Conservation (phyloP, 2,113 vertebrate genomes). For the Xyrauchen texanus region DNA sequence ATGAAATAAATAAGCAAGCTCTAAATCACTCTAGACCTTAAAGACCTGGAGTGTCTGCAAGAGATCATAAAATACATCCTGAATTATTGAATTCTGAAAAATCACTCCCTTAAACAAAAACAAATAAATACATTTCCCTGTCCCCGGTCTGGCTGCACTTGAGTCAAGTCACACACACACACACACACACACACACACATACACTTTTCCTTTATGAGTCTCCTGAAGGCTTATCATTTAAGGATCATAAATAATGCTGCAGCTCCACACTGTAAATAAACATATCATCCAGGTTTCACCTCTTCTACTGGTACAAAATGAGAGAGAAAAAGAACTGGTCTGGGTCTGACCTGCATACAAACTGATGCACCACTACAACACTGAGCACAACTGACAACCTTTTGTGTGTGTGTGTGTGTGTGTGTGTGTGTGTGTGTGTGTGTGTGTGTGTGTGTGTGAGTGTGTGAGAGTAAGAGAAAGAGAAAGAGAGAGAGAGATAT, state of each 20-base stretch:
- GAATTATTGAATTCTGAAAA: too few relatives aligned
- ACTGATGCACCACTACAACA: too few relatives aligned
- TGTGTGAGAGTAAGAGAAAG: neutral
- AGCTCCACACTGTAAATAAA: slow-evolving; percentile 8
- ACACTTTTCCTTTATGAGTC: slow-evolving; percentile 18
- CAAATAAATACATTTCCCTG: slow-evolving; percentile 27
- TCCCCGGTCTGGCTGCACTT: neutral
- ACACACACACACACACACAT: neutral
- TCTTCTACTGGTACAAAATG: neutral
- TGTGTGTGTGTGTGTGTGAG: too few relatives aligned
- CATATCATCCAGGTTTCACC: slow-evolving; percentile 4
- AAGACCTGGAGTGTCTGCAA: too few relatives aligned
- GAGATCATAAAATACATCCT: neutral
- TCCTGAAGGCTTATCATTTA: neutral
- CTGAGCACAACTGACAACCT: too few relatives aligned
- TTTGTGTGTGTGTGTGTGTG: too few relatives aligned
- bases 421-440: too few relatives aligned
- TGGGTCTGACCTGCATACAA: slow-evolving; percentile 34
- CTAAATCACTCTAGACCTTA: too few relatives aligned
- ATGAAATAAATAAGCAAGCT: too few relatives aligned
- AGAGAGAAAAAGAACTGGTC: neutral
- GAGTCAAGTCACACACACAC: slow-evolving; percentile 1
- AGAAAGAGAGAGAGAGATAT: neutral
- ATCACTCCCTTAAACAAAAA: slow-evolving; percentile 27
- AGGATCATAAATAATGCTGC: slow-evolving; percentile 26